phyloP scores from a whole-genome alignment of 1,140 invertebrate genomes.

The Drosophila virilis region DNA sequence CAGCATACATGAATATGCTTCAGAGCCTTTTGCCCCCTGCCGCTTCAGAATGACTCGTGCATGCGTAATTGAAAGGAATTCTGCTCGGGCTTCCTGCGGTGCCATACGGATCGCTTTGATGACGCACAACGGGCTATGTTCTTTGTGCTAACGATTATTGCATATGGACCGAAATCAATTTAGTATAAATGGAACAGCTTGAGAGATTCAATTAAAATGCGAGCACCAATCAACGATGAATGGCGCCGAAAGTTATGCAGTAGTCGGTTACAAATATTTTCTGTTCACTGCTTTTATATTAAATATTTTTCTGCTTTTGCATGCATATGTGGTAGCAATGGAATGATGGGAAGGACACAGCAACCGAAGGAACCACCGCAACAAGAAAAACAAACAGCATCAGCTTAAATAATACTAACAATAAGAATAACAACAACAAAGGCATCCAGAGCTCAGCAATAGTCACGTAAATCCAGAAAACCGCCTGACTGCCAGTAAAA shows the following conservation, averaged over 20 bases:
- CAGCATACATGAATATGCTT: background rate
- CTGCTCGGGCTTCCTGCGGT: constrained; percentile 30
- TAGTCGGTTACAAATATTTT: constrained; percentile 6
- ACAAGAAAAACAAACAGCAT: constrained; percentile 13
- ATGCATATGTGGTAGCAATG: constrained; percentile 5
- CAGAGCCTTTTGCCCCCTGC: background rate
- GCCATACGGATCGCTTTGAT: constrained; percentile 28
- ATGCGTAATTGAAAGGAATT: background rate
- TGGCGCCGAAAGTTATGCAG: constrained; percentile 5
- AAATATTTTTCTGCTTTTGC: constrained; percentile 18
- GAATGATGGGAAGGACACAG: background rate
- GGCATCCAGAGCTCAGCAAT: constrained; percentile 26
- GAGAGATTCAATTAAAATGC: constrained; percentile 38
- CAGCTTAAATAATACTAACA: constrained; percentile 11
- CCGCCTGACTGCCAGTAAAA: constrained; percentile 21
- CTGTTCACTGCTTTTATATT: background rate
- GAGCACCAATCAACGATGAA: constrained; percentile 6
- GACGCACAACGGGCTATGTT: constrained; percentile 22
- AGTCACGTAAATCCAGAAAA: constrained; percentile 49
- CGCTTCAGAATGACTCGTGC: background rate
- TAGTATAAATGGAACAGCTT: constrained; percentile 32
- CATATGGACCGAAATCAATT: constrained; percentile 29
- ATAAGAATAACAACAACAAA: constrained; percentile 29
- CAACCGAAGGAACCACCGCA: background rate
- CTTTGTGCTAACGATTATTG: constrained; percentile 13